Percentiles rank a stretch among this genome's conserved stretches.
Conservation (phyloP, 2,113 vertebrate species). For the Alces alces region DNA sequence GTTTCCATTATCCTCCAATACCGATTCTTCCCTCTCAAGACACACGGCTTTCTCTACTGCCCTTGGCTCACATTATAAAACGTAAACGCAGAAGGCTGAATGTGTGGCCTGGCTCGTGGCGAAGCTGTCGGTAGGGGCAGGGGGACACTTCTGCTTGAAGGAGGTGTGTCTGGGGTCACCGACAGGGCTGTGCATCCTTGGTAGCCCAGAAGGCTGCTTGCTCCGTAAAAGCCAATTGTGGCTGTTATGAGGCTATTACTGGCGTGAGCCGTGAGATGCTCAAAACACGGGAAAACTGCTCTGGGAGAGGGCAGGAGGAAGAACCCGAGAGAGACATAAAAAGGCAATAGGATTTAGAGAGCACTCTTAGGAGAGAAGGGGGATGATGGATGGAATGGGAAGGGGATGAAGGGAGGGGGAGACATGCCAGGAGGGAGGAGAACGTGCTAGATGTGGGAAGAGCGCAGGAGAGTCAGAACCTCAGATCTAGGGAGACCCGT, state of each 20-base stretch:
- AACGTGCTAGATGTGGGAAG: not conserved
- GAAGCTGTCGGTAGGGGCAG: not conserved
- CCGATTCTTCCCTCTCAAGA: not conserved
- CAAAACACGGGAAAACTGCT: not conserved
- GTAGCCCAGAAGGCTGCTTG: not conserved
- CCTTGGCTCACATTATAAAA: not conserved
- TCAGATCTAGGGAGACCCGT: not conserved
- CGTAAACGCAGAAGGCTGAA: not conserved
- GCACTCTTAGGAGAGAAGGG: not conserved
- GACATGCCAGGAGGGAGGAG: not conserved
- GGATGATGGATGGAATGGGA: not conserved
- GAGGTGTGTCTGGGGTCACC: not conserved
- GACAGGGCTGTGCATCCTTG: not conserved
- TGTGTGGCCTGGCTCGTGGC: not conserved
- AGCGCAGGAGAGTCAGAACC: not conserved
- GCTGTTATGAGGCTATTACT: constrained; percentile 38
- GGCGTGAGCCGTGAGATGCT: not conserved
- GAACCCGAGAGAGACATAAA: constrained; percentile 55
- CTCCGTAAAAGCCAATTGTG: not conserved
- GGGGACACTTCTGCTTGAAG: not conserved
- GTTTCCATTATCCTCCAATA: not conserved
- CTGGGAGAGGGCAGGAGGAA: constrained; percentile 20
- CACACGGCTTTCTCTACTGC: not conserved
- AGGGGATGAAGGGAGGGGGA: not conserved
- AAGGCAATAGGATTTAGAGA: constrained; percentile 45